Evolutionary conservation across 2,797 vertebrate species (phyloP), one percentile per base, ranked within the genome.

Genomic region (Malacoraja senta): DNA sequence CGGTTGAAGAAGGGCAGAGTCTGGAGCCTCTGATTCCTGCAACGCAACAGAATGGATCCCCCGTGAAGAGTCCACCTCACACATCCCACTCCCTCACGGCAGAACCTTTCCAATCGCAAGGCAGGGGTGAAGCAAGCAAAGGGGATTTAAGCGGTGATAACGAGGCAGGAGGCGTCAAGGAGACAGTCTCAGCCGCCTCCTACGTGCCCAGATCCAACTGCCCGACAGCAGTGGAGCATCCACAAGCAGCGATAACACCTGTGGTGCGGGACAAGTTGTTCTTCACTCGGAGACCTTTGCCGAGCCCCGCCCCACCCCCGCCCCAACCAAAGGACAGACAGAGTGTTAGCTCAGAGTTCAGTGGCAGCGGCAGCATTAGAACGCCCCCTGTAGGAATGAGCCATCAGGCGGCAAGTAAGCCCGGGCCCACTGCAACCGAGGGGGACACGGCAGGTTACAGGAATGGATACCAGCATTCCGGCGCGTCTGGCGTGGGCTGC

Each of bases 361-460:
- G 96, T 24, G 96, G 95, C 90, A 95, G 96, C n/a, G 94, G 94
- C 0, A 95, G 90, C 65, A 95, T 96, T 93, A 96, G 98, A 94
- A 97, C 97, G 65, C 98, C 98, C 94, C 98, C 98, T 0, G 97
- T 98, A 38, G 99, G 99, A 94, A 98, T 97, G 98, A 99, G 98
- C 93, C 97, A 98, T 94, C 97, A 98, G 95, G 95, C 95, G 2
- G 94, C 95, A 61, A 97, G 95, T 94, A 96, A 96, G 93, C 95
- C 95, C 58, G 96, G 97, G 94, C 95, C 96, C 10, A 95, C 95
- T 84, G 81, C 96, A 21, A 76, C 95, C 84, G 96, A 95, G 86
- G 96, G 94, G 93, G 93, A 95, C 0, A 94, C 95, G 93, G 94
- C 95, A 78, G 94, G 95, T 91, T 95, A 94, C 93, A 95, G 77